Evolutionary conservation across 2,113 vertebrate species (phyloP).

Genomic region (Paralichthys olivaceus): DNA sequence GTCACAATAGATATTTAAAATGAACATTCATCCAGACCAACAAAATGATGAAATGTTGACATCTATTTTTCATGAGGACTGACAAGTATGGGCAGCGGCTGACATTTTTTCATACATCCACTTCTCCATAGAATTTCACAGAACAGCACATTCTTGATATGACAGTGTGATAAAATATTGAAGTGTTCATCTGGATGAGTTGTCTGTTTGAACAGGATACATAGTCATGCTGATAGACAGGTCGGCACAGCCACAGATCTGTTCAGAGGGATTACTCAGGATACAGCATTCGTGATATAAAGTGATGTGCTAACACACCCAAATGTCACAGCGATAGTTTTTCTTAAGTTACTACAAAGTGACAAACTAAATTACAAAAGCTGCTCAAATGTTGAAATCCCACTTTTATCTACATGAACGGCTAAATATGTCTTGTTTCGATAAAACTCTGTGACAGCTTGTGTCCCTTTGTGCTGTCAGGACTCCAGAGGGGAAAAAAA

Average conservation of each 20-base stretch:
- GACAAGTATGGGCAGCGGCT: conserved; percentile 48
- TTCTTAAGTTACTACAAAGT: conserved; percentile 21
- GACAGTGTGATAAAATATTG: conserved; percentile 67
- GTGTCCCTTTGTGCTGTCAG: conserved; percentile 11
- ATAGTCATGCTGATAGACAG: conserved; percentile 37
- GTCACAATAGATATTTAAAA: conserved; percentile 14
- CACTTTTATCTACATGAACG: background rate
- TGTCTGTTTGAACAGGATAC: conserved; percentile 53
- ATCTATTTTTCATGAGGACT: conserved; percentile 50
- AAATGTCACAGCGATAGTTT: conserved; percentile 15
- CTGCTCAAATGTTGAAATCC: background rate
- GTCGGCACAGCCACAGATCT: conserved; percentile 30
- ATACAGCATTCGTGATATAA: conserved; percentile 33
- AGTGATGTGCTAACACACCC: conserved; percentile 24
- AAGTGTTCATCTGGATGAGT: conserved; percentile 50
- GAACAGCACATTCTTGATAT: conserved; percentile 35
- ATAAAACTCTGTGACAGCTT: background rate
- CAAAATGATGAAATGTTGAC: conserved; percentile 20
- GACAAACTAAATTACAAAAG: conserved; percentile 25
- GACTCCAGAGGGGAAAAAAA: background rate
- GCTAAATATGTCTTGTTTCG: background rate
- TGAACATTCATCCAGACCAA: conserved; percentile 17
- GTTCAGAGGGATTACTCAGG: conserved; percentile 38
- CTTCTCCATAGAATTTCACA: conserved; percentile 25
- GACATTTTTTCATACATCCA: conserved; percentile 36